phyloP scores from a whole-genome alignment of 2,113 vertebrate genomes.

The Ptyas mucosa region DNA sequence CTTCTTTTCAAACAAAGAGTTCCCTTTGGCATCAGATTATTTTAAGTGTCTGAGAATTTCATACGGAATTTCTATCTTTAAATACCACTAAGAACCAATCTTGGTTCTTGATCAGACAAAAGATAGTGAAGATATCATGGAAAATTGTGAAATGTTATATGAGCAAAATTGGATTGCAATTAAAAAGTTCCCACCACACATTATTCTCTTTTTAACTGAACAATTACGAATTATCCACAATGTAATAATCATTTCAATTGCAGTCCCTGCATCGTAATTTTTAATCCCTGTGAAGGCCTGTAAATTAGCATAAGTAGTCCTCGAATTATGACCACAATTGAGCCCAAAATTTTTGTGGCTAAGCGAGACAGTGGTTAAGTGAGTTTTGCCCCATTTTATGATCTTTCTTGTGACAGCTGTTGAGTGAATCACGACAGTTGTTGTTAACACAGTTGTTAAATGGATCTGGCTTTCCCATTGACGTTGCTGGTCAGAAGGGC shows the following conservation, averaged over 20 bases:
- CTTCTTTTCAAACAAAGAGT: conserved; percentile 8
- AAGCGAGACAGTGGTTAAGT: background rate
- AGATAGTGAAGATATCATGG: conserved; percentile 17
- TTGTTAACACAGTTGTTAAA: background rate
- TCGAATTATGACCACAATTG: background rate
- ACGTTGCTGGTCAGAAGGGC: background rate
- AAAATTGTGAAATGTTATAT: conserved; percentile 29
- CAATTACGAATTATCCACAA: background rate
- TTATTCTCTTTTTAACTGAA: background rate
- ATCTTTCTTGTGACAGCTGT: background rate
- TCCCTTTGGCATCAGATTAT: conserved; percentile 5
- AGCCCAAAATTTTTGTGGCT: background rate
- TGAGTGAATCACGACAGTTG: background rate
- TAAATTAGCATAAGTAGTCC: background rate
- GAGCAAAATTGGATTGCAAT: background rate
- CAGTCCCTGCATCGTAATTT: background rate
- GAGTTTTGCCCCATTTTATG: background rate
- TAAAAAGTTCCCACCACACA: background rate
- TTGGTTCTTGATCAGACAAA: conserved; percentile 1
- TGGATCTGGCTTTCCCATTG: background rate
- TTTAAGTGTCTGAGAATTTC: conserved; percentile 22
- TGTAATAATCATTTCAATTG: background rate
- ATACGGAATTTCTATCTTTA: conserved; percentile 3
- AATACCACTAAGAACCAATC: conserved; percentile 12
- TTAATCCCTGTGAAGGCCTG: background rate